These are phyloP conservation scores for Criorhina ranunculi DNA, from an alignment of 2,888 invertebrate species.

Conservation along the genomic window DNA sequence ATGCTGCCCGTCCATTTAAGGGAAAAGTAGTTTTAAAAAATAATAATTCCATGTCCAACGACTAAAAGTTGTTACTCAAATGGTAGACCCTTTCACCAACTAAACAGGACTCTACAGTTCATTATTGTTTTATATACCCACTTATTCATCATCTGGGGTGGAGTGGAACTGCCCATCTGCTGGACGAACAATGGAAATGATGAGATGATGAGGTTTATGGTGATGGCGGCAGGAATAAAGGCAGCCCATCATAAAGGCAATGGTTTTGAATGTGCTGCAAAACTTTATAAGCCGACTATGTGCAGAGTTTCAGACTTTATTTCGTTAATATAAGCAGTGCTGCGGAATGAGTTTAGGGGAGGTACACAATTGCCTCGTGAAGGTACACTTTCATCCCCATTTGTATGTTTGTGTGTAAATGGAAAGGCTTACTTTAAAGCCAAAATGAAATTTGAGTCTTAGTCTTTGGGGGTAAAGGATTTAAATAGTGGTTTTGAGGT, in stretches of 20 bases:
- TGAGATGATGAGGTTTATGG: conserved; percentile 49
- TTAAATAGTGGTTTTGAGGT: conserved; percentile 54
- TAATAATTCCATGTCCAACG: not conserved
- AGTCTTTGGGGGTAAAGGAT: conserved; percentile 31
- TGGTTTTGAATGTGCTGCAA: conserved; percentile 30
- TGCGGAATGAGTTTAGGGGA: not conserved
- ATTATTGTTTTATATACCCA: conserved; percentile 27
- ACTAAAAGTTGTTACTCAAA: conserved; percentile 21
- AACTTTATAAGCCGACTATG: conserved; percentile 52
- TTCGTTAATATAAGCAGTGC: conserved; percentile 13
- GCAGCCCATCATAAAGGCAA: conserved; percentile 30
- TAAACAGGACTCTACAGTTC: conserved; percentile 20
- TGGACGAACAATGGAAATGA: conserved; percentile 24
- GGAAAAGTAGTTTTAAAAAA: not conserved
- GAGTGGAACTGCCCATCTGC: conserved; percentile 19
- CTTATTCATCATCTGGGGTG: conserved; percentile 15
- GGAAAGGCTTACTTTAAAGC: conserved; percentile 27
- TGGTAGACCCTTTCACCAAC: conserved; percentile 6
- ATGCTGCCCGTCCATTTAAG: not conserved
- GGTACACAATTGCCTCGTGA: not conserved
- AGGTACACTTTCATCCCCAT: conserved; percentile 1
- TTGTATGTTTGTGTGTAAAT: not conserved
- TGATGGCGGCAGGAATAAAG: conserved; percentile 5
- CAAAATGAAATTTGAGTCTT: conserved; percentile 35
- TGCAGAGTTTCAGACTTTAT: conserved; percentile 28